These are phyloP conservation scores for Caenorhabditis sp. DNA, from an alignment of 2,888 invertebrate genomes.

Conservation along the genomic window DNA sequence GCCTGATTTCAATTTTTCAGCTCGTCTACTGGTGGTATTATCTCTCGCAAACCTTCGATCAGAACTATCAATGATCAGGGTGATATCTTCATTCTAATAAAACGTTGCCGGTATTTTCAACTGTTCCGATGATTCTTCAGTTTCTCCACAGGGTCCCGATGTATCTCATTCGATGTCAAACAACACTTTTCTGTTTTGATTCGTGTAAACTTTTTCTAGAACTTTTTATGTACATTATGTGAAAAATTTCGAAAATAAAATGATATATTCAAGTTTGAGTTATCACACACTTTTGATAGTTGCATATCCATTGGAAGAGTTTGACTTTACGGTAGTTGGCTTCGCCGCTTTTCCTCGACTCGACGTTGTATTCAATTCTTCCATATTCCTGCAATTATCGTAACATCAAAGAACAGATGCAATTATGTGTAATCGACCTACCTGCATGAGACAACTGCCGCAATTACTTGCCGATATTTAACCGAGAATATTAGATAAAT, in stretches of 20 bases:
- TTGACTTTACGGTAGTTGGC: not conserved
- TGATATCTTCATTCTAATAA: conserved; percentile 2
- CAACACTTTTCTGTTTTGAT: not conserved
- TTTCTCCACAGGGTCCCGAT: conserved; percentile 54
- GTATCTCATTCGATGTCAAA: conserved; percentile 53
- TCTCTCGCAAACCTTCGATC: conserved; percentile 78
- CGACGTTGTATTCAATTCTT: conserved; percentile 32
- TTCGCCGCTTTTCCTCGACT: conserved; percentile 19
- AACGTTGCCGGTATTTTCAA: conserved; percentile 39
- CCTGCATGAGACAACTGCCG: conserved; percentile 50
- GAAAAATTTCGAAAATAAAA: conserved; percentile 19
- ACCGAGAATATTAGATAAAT: conserved; percentile 61
- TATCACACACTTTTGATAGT: conserved; percentile 47
- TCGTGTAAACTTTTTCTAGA: conserved; percentile 38
- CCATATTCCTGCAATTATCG: conserved; percentile 32
- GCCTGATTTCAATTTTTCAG: conserved; percentile 65
- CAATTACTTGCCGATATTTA: conserved; percentile 58
- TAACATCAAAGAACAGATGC: not conserved
- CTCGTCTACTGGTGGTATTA: conserved; percentile 88
- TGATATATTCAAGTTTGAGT: not conserved
- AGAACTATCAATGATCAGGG: conserved; percentile 63
- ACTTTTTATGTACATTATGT: conserved; percentile 48
- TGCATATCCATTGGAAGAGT: conserved; percentile 27
- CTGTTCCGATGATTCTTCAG: conserved; percentile 57
- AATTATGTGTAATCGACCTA: conserved; percentile 43